A percentile compares a stretch with the other conserved stretches of the same genome.
These are phyloP conservation scores for Ophonus ardosiacus DNA, from an alignment of 2,888 invertebrate genomes.

Conservation along the genomic window DNA sequence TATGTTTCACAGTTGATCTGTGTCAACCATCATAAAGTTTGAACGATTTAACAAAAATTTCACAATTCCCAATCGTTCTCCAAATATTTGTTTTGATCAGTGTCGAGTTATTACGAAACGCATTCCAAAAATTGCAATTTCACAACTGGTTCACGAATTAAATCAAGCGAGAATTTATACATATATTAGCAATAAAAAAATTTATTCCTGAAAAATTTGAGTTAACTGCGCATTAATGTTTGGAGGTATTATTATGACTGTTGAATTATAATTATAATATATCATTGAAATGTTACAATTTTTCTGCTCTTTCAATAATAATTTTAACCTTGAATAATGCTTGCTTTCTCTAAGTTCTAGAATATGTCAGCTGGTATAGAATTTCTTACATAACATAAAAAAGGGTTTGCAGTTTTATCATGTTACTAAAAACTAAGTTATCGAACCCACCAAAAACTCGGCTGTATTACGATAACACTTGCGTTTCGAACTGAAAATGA, in stretches of 20 bases:
- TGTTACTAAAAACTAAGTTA: not conserved
- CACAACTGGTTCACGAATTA: not conserved
- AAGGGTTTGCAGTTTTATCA: not conserved
- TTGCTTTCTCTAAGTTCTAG: not conserved
- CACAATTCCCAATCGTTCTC: not conserved
- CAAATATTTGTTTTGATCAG: not conserved
- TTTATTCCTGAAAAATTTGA: not conserved
- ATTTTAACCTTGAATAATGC: not conserved
- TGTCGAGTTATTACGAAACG: slow-evolving; percentile 2
- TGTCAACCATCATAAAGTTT: slow-evolving; percentile 7
- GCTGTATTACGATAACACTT: no score
- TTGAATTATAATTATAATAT: not conserved
- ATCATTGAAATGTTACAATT: not conserved
- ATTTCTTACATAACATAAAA: not conserved
- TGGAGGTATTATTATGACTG: not conserved
- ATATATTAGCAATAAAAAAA: not conserved
- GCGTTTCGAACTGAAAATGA: no score
- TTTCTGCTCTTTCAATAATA: not conserved
- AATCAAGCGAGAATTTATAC: slow-evolving; percentile 32
- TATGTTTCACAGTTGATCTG: not conserved
- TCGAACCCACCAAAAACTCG: no score
- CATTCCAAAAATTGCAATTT: slow-evolving; percentile 23
- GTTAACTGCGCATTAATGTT: not conserved
- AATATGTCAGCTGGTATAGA: not conserved
- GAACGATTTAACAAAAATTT: slow-evolving; percentile 5